Evolutionary conservation across 2,888 invertebrate genomes (phyloP).

Genomic region (Acholoe squamosa): DNA sequence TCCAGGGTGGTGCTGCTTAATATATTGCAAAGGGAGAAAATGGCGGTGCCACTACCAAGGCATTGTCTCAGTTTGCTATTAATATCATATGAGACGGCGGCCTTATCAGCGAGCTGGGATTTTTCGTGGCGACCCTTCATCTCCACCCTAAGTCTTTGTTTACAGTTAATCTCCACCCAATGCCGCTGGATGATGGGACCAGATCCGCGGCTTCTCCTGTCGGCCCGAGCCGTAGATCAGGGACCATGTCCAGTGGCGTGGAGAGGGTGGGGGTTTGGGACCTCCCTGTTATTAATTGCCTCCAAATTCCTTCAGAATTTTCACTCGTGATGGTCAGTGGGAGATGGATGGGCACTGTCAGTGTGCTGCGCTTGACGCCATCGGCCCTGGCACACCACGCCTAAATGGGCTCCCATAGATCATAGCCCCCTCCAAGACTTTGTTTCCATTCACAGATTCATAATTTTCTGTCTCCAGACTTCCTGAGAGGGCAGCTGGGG

Average conservation of each 20-base stretch:
- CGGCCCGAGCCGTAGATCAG: conserved; percentile 11
- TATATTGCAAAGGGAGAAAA: conserved; percentile 39
- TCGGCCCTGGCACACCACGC: not conserved
- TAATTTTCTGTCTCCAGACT: conserved; percentile 61
- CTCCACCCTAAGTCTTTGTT: conserved; percentile 48
- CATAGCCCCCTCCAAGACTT: conserved; percentile 44
- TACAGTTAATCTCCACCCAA: conserved; percentile 55
- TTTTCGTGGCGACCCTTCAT: not conserved
- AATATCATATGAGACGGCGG: conserved; percentile 52
- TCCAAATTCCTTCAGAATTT: conserved; percentile 60
- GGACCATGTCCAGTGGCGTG: not conserved
- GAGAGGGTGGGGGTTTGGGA: not conserved
- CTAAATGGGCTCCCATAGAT: conserved; percentile 35
- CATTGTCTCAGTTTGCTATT: conserved; percentile 51
- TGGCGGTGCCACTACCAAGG: not conserved
- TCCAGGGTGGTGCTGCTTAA: conserved; percentile 10
- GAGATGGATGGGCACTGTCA: conserved; percentile 52
- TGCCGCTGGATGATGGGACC: conserved; percentile 43
- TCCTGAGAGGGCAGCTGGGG: not conserved
- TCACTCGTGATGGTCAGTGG: conserved; percentile 45
- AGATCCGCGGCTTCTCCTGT: conserved; percentile 36
- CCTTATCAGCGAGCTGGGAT: conserved; percentile 42
- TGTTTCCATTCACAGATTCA: conserved; percentile 59
- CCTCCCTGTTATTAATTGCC: conserved; percentile 49
- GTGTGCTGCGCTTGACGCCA: not conserved